These are phyloP conservation scores for Pteronura brasiliensis DNA, from an alignment of 2,113 vertebrate genomes.

Conservation along the genomic window DNA sequence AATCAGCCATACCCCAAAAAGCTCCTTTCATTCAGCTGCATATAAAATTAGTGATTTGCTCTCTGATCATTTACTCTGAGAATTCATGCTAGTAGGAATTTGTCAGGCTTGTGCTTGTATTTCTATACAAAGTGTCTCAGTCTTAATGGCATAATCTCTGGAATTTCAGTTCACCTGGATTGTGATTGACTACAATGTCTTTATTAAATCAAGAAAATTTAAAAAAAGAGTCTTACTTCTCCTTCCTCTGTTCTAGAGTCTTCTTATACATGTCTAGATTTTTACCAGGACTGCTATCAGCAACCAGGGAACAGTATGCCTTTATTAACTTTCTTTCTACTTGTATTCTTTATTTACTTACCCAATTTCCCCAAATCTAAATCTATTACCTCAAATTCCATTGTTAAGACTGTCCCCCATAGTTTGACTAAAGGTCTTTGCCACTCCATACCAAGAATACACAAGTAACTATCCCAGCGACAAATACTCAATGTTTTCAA, in stretches of 20 bases:
- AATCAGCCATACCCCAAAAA: not conserved
- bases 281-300: not conserved
- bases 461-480: not conserved
- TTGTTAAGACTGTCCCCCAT: not conserved
- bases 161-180: not conserved
- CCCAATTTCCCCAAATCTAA: not conserved
- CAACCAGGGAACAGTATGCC: not conserved
- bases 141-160: not conserved
- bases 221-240: not conserved
- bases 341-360: not conserved
- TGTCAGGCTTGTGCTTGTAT: not conserved
- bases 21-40: not conserved
- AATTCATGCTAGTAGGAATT: not conserved
- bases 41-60: not conserved
- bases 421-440: not conserved
- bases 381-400: not conserved
- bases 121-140: not conserved
- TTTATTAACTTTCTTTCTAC: not conserved
- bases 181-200: not conserved
- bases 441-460: not conserved
- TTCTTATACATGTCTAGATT: not conserved
- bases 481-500: not conserved
- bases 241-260: not conserved
- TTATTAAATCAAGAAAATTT: not conserved
- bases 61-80: not conserved